Evolutionary conservation across 1,140 invertebrate genomes (phyloP).

Genomic region (Mamestra configurata): DNA sequence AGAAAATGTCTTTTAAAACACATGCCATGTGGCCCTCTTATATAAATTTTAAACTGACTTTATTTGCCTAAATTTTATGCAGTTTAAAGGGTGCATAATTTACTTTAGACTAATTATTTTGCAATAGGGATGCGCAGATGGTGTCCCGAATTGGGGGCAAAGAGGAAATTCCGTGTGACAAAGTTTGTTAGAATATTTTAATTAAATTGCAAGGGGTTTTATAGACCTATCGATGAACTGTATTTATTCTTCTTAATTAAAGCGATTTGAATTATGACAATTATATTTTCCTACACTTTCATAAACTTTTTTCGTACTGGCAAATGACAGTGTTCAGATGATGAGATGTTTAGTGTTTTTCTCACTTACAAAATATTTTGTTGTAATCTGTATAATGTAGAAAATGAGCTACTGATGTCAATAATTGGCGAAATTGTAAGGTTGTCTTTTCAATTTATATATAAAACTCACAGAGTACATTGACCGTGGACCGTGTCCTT

Average conservation of each 20-base stretch:
- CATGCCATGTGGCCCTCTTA: conserved; percentile 76
- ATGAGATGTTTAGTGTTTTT: too few relatives aligned
- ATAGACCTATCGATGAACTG: conserved; percentile 58
- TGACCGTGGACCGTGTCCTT: too few relatives aligned
- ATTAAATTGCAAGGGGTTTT: conserved; percentile 70
- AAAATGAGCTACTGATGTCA: too few relatives aligned
- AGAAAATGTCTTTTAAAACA: conserved; percentile 79
- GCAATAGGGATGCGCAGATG: conserved; percentile 84
- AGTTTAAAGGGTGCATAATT: conserved; percentile 87
- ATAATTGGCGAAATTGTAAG: too few relatives aligned
- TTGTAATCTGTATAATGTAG: too few relatives aligned
- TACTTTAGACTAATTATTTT: conserved; percentile 86
- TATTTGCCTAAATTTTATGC: conserved; percentile 84
- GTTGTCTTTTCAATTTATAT: too few relatives aligned
- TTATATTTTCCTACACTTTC: background rate
- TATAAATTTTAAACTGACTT: conserved; percentile 77
- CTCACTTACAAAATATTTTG: too few relatives aligned
- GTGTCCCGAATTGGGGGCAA: conserved; percentile 73
- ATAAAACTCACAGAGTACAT: too few relatives aligned
- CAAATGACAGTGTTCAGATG: too few relatives aligned
- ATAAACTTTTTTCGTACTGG: too few relatives aligned
- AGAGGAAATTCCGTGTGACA: conserved; percentile 71
- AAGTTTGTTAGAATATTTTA: conserved; percentile 74
- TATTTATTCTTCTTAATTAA: conserved; percentile 12
- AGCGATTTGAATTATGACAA: background rate